Evolutionary conservation across 2,888 invertebrate genomes (phyloP).

Genomic region (Brenthis daphne): DNA sequence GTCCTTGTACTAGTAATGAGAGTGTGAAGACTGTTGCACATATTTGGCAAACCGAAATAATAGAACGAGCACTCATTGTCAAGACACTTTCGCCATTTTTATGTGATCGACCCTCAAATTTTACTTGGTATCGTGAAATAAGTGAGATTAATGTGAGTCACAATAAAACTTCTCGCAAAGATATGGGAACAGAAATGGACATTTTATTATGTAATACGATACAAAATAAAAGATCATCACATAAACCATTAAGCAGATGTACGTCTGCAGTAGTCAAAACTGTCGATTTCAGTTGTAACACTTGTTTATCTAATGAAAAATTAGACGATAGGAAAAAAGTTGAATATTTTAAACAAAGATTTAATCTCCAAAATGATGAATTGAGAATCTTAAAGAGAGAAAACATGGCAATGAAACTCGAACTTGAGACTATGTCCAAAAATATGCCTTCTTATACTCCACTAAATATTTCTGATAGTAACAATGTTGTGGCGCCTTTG

Average conservation of each 20-base stretch:
- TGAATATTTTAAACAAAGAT: constrained; percentile 52
- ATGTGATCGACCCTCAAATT: constrained; percentile 26
- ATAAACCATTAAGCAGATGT: constrained; percentile 47
- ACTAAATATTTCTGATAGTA: constrained; percentile 37
- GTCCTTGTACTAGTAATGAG: constrained; percentile 42
- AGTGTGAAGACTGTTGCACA: constrained; percentile 57
- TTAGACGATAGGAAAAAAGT: constrained; percentile 49
- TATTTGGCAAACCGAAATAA: constrained; percentile 64
- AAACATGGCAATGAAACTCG: constrained; percentile 57
- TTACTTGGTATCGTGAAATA: constrained; percentile 11
- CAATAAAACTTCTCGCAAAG: constrained; percentile 16
- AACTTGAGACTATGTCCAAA: constrained; percentile 55
- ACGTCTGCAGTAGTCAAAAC: constrained; percentile 49
- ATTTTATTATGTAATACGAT: constrained; percentile 1
- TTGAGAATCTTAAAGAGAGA: constrained; percentile 57
- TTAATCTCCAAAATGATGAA: constrained; percentile 54
- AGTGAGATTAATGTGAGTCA: constrained; percentile 14
- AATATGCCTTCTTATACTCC: constrained; percentile 43
- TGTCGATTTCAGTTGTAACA: constrained; percentile 51
- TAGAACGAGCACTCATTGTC: constrained; percentile 58
- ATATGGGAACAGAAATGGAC: constrained; percentile 38
- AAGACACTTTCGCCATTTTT: constrained; percentile 50
- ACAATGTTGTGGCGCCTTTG: constrained; percentile 47
- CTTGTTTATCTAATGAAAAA: constrained; percentile 44
- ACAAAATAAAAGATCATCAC: constrained; percentile 22